Evolutionary conservation across 1,140 invertebrate species (phyloP).

Genomic region (Musca vetustissima): DNA sequence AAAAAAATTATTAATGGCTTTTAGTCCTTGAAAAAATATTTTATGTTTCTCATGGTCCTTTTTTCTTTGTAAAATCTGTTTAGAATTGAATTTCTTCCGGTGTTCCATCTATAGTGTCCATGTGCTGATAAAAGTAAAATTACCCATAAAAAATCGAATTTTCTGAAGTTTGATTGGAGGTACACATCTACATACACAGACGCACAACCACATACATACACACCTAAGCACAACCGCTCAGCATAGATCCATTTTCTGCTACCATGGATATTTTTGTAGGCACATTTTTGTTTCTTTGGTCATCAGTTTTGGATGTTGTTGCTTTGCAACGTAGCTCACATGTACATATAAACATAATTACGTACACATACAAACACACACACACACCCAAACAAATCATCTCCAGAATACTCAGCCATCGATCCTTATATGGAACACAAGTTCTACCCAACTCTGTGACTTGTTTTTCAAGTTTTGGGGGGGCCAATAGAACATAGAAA

Average conservation of each 20-base stretch:
- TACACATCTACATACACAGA: not conserved
- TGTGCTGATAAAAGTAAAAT: conserved; percentile 15
- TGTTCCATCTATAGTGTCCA: not conserved
- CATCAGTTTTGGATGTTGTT: not conserved
- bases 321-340: too few species aligned
- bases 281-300: conserved; percentile 1
- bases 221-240: not conserved
- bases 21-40: too few species aligned
- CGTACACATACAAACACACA: conserved; percentile 9
- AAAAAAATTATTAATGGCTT: too few species aligned
- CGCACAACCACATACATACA: not conserved
- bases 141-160: conserved; percentile 12
- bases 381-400: not conserved
- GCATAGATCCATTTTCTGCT: too few species aligned
- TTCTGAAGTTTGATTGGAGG: conserved; percentile 14
- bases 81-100: not conserved
- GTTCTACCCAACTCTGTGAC: too few species aligned
- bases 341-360: not conserved
- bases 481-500: not conserved
- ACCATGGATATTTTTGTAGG: too few species aligned
- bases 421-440: not conserved
- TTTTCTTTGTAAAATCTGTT: too few species aligned
- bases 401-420: not conserved
- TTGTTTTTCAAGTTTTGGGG: not conserved
- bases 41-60: too few species aligned